Conservation (phyloP, 2,888 invertebrate genomes). For the Ametastegia equiseti region DNA sequence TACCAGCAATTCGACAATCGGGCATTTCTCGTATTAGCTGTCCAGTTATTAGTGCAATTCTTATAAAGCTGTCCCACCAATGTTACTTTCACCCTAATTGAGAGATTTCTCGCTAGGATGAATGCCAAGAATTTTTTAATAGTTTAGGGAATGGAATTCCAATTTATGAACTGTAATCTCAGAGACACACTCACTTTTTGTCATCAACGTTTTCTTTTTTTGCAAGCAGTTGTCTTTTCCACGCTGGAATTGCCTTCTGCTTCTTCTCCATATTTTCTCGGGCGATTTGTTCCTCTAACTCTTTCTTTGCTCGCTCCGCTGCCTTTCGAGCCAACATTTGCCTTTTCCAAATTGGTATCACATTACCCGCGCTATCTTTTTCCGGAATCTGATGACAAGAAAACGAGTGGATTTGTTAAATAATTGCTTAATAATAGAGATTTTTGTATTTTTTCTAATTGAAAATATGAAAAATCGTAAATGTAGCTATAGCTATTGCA, state of each 20-base stretch:
- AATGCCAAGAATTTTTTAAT: neutral
- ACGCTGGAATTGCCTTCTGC: constrained; percentile 92
- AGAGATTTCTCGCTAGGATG: neutral
- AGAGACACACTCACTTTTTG: constrained; percentile 81
- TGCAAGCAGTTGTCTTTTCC: constrained; percentile 94
- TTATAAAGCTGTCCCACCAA: too few species aligned
- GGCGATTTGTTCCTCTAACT: constrained; percentile 91
- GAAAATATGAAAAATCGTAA: too few species aligned
- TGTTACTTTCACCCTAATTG: too few species aligned
- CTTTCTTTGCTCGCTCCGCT: constrained; percentile 94
- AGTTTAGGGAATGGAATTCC: neutral
- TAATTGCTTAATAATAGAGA: neutral
- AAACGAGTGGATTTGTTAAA: neutral
- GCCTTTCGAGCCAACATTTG: constrained; percentile 97
- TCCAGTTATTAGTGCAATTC: too few species aligned
- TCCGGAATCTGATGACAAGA: constrained; percentile 87
- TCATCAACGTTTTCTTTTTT: constrained; percentile 88
- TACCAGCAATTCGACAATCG: too few species aligned
- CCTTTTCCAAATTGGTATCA: constrained; percentile 96
- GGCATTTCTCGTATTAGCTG: too few species aligned
- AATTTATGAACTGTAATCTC: neutral
- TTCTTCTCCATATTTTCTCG: constrained; percentile 91
- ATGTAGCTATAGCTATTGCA: too few species aligned
- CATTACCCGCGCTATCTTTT: constrained; percentile 91
- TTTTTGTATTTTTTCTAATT: too few species aligned